Conservation (phyloP, 2,888 invertebrate species). For the Ischnura elegans region DNA sequence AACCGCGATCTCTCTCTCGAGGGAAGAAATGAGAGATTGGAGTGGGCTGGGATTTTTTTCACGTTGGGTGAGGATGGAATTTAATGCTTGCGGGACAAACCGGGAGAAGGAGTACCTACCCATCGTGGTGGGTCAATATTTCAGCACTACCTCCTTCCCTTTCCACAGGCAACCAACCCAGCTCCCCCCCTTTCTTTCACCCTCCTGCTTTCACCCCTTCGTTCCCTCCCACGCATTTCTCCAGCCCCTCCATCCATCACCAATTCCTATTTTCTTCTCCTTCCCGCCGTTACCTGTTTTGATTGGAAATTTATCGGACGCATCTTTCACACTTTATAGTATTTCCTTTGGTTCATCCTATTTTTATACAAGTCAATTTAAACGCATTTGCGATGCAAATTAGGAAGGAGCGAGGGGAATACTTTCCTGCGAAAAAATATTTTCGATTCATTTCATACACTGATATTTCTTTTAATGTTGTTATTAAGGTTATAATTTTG, state of each 20-base stretch:
- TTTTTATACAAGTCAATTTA: no score
- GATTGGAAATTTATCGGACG: no score
- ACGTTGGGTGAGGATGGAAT: not conserved
- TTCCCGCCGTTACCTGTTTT: not conserved
- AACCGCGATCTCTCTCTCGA: not conserved
- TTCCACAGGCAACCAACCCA: not conserved
- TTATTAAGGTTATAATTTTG: no score
- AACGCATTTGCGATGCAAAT: no score
- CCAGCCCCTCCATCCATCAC: not conserved
- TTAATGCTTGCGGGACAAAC: not conserved
- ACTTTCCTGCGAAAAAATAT: no score
- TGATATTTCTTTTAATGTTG: no score
- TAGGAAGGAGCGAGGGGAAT: no score
- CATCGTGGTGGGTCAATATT: slow-evolving; percentile 50
- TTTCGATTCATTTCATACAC: no score
- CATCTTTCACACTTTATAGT: no score
- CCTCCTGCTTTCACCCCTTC: not conserved
- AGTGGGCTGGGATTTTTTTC: not conserved
- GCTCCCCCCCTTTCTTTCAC: not conserved
- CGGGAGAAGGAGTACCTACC: not conserved
- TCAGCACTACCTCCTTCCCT: not conserved
- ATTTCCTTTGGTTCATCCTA: no score
- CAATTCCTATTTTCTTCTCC: not conserved
- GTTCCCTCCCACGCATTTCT: slow-evolving; percentile 12
- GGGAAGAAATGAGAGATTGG: not conserved